Base-by-base conservation (phyloP, 2,888 invertebrate species). In the Drosophila cyrtoloma region DNA sequence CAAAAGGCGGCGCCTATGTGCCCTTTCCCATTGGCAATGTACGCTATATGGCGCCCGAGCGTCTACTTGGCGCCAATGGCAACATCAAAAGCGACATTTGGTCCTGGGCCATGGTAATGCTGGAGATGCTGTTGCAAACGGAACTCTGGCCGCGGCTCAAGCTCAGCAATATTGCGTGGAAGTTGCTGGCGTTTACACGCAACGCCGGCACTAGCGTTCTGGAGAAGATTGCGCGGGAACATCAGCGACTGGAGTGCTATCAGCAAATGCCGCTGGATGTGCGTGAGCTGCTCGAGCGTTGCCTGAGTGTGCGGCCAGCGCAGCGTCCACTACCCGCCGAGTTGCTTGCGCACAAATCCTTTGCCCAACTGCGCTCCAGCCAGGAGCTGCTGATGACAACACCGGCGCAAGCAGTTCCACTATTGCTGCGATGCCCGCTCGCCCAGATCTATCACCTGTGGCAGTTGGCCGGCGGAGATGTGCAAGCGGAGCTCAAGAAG, bases 391-490 rank as follows among this genome's bases (percentile, higher is more conserved):
- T 26, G 7, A 12, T 30, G 30, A 28, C 10, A 14, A 58, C 53
- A 6, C 1, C 4, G 47, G 19, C 26, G 5, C 12, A 9, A 16
- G 32, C 72, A n/a, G 91, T 53, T 81, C 93, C 68, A 91, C 94
- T 53, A 33, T 86, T 95, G 4, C 89, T 95, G 84, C 91, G 91
- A 10, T 93, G 93, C 58, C 95, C 96, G 16, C 94, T 99, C 77
- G 96, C 97, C 75, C 97, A 98, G 91, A 95, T 98, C 33, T 99
- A 98, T 92, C 97, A 98, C 92, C 95, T 98, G 94, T 99, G 99
- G 99, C 97, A 97, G 92, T 92, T 99, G 67, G 97, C 99, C 26
- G 99, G 99, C 1, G 99, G 99, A 0, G 99, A 99, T 94, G 96
- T 99, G 63, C 97, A 97, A 75, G 95, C 96, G 0, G 98, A 98